Conservation (phyloP, 2,113 vertebrate genomes). For the Lycaon pictus region DNA sequence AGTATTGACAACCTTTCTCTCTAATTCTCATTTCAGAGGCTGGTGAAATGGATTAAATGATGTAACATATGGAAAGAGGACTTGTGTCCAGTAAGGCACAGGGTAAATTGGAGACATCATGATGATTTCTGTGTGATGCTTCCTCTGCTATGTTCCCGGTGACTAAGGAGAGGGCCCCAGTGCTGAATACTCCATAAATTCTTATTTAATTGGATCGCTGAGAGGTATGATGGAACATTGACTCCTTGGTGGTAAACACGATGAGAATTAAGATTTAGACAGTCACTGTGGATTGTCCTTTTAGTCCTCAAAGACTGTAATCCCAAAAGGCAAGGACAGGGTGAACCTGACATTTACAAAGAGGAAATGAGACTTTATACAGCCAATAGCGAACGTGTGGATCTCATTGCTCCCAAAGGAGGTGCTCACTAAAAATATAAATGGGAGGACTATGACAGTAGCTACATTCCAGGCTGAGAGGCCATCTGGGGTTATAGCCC, state of each 20-base stretch:
- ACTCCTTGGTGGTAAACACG: neutral
- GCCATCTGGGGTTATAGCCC: slow-evolving; percentile 73
- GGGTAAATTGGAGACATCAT: neutral
- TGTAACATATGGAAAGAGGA: neutral
- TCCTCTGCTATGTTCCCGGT: neutral
- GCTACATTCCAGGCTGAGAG: slow-evolving; percentile 57
- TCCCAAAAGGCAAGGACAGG: slow-evolving; percentile 45
- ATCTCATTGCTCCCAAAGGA: slow-evolving; percentile 27
- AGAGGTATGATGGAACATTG: neutral
- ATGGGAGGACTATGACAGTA: neutral
- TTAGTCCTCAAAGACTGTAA: neutral
- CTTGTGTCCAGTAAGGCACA: neutral
- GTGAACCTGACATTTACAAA: slow-evolving; percentile 70
- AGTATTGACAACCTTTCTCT: neutral
- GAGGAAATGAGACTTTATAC: slow-evolving; percentile 76
- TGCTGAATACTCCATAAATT: neutral
- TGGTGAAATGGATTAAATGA: slow-evolving; percentile 14
- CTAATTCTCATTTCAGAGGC: neutral
- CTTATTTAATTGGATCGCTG: neutral
- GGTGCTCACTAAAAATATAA: slow-evolving; percentile 66
- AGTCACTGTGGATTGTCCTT: neutral
- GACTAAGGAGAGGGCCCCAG: neutral
- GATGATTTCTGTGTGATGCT: neutral
- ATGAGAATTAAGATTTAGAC: neutral
- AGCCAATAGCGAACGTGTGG: slow-evolving; percentile 49